phyloP scores from a whole-genome alignment of 1,140 invertebrate species.

The Euura saliciscinereae region DNA sequence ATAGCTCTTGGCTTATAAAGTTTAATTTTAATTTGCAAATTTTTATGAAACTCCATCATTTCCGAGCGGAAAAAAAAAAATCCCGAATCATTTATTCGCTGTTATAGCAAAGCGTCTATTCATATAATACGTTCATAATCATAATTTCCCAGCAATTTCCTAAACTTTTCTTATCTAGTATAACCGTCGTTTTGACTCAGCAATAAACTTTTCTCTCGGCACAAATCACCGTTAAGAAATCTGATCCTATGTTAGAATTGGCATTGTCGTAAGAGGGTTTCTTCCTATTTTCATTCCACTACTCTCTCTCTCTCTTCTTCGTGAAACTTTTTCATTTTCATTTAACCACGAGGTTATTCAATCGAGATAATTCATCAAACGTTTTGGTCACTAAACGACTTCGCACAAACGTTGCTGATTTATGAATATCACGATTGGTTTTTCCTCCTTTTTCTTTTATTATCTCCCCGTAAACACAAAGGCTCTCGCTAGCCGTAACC shows the following conservation, averaged over 20 bases:
- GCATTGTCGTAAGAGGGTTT: neutral
- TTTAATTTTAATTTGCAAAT: no score
- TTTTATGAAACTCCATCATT: no score
- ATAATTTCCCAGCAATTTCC: neutral
- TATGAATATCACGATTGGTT: neutral
- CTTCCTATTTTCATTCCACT: conserved; percentile 6
- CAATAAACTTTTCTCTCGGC: neutral
- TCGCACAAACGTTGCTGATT: no score
- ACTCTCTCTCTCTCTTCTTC: no score
- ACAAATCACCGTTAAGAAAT: neutral
- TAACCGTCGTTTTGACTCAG: neutral
- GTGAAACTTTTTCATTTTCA: no score
- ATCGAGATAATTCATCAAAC: no score
- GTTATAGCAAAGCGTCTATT: no score
- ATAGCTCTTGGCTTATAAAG: no score
- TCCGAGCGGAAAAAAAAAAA: no score
- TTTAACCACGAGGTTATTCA: no score
- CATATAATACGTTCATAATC: neutral
- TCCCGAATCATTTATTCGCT: no score
- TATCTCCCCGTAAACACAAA: neutral
- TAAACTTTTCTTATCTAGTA: conserved; percentile 1
- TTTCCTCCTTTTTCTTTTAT: neutral
- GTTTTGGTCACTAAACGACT: no score
- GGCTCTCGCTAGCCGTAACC: neutral
- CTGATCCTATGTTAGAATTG: neutral